These are phyloP conservation scores for Chrysina gloriosa DNA, from an alignment of 2,888 invertebrate genomes.

Conservation along the genomic window DNA sequence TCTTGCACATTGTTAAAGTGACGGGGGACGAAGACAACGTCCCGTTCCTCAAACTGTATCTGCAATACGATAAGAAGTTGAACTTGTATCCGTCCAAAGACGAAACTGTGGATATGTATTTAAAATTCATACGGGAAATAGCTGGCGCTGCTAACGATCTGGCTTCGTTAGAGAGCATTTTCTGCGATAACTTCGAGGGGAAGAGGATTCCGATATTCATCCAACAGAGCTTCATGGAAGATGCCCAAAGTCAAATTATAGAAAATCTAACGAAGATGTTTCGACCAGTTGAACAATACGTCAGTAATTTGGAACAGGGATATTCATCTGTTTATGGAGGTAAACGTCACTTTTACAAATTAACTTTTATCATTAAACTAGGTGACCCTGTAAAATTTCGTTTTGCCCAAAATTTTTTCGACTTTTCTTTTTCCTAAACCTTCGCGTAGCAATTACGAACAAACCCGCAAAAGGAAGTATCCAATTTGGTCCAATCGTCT, in stretches of 20 bases:
- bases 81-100: conserved; percentile 71
- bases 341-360: conserved; percentile 23
- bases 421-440: too few relatives aligned
- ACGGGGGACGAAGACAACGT: conserved; percentile 68
- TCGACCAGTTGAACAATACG: conserved; percentile 43
- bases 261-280: conserved; percentile 41
- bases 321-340: conserved; percentile 51
- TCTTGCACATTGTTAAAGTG: conserved; percentile 71
- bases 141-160: conserved; percentile 47
- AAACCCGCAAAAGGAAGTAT: too few relatives aligned
- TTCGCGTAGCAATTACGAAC: too few relatives aligned
- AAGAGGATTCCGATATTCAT: conserved; percentile 55
- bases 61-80: conserved; percentile 69
- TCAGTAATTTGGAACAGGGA: conserved; percentile 42
- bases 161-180: conserved; percentile 52
- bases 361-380: too few relatives aligned
- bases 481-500: too few relatives aligned
- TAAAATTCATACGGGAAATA: conserved; percentile 66
- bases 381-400: too few relatives aligned
- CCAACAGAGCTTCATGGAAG: conserved; percentile 54
- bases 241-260: conserved; percentile 37
- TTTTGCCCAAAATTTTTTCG: too few relatives aligned
- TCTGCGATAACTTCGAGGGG: conserved; percentile 50
- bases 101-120: conserved; percentile 70
- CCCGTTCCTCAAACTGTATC: conserved; percentile 72